A percentile compares a stretch with the other conserved stretches of the same genome.
These are phyloP conservation scores for Macropus fuliginosus DNA, from an alignment of 2,797 vertebrate species.

Conservation along the genomic window DNA sequence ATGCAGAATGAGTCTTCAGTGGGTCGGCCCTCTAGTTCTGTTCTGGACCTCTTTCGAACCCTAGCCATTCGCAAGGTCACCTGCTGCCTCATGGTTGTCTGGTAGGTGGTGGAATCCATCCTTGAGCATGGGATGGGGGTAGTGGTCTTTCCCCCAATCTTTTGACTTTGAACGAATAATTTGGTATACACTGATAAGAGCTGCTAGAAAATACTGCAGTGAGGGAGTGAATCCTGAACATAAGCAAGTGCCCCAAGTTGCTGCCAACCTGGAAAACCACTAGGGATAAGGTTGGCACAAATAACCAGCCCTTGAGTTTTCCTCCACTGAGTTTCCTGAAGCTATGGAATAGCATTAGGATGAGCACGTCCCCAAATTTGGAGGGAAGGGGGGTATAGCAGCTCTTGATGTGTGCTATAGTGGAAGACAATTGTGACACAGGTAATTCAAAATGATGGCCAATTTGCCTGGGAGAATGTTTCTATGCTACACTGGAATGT, in stretches of 20 bases:
- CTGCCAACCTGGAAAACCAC: neutral
- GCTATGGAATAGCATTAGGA: neutral
- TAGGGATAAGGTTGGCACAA: neutral
- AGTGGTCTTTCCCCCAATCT: neutral
- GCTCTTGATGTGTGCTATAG: neutral
- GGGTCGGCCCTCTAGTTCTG: conserved; percentile 77
- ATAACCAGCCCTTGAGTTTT: neutral
- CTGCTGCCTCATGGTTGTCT: conserved; percentile 87
- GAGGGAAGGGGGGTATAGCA: neutral
- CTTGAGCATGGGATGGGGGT: neutral
- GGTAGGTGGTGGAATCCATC: conserved; percentile 82
- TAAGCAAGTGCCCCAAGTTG: neutral
- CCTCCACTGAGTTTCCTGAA: neutral
- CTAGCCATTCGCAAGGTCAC: conserved; percentile 88
- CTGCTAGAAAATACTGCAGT: neutral
- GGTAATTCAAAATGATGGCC: neutral
- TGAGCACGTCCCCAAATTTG: neutral
- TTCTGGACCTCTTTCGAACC: conserved; percentile 89
- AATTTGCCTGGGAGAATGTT: neutral
- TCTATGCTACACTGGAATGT: neutral
- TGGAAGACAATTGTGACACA: neutral
- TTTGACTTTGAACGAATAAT: neutral
- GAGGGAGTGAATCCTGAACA: neutral
- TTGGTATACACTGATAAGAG: neutral
- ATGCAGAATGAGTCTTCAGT: conserved; percentile 89